Base-by-base conservation (phyloP, 2,797 vertebrate genomes). In the Eospalax fontanierii region DNA sequence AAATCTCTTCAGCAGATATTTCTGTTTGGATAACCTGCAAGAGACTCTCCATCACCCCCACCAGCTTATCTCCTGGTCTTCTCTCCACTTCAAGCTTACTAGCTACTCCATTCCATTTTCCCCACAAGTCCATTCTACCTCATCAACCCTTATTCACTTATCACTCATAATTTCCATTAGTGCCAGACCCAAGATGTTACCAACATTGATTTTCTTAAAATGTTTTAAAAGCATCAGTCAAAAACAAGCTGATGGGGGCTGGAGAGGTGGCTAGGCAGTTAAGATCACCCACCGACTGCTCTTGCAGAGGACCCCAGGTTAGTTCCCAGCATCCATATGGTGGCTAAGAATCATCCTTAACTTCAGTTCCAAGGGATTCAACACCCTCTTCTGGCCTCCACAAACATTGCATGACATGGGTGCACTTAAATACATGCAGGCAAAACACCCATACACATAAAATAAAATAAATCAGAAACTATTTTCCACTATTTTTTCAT, bases 201-300 rank as follows among this genome's bases (percentile, higher is more conserved):
- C 96, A 89, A 75, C 96, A 98, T 96, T 89, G 97, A 98, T 98
- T 98, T 98, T 98, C 93, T 98, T 98, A 97, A 98, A 98, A 98
- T 96, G 94, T 88, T 96, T 81, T 92, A 74, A 97, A 90, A 96
- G 85, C 70, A 76, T 93, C 93, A 88, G 61, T 96, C 93, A 96
- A 96, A 90, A 95, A 89, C 50, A 15, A 54, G 50, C 50, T 54
- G 50, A 15, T 2, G 14, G 50, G 50, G 50, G 2, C 50, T 54
- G 50, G 50, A 15, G 50, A 9, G 50, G 2, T 54, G 12, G 14
- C 12, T 54, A 7, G 14, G 50, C 50, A 9, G 12, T 14, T 54
- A 54, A 54, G 50, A 54, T 7, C 8, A 54, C 50, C 14, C 8
- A 54, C 50, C 14, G 50, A 15, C 7, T 54, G 50, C 50, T 54